A percentile compares a stretch with the other conserved stretches of the same genome.
These are phyloP conservation scores for Harmothoe impar DNA, from an alignment of 2,888 invertebrate species.

Conservation along the genomic window DNA sequence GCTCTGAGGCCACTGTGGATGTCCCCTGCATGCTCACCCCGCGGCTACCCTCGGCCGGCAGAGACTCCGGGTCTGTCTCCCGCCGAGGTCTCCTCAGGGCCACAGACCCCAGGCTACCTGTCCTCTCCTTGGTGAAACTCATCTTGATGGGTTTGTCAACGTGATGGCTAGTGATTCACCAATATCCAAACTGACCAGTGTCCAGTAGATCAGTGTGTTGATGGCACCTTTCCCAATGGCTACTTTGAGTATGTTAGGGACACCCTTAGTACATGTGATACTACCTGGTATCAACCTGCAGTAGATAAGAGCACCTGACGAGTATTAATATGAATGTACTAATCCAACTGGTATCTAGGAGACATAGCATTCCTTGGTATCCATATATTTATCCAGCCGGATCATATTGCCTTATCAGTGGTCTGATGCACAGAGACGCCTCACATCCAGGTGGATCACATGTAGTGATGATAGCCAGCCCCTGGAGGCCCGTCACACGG, in stretches of 20 bases:
- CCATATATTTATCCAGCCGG: background rate
- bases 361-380: background rate
- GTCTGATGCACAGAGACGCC: background rate
- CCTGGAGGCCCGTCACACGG: too few species aligned
- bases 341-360: background rate
- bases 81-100: background rate
- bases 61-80: background rate
- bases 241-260: too few species aligned
- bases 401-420: background rate
- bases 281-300: too few species aligned
- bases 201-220: too few species aligned
- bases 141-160: background rate
- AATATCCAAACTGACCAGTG: background rate
- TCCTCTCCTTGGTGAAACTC: constrained; percentile 1
- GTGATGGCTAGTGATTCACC: background rate
- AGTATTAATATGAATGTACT: too few species aligned
- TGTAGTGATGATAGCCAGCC: background rate
- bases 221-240: too few species aligned
- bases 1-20: background rate
- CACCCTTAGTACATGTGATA: too few species aligned
- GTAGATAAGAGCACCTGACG: too few species aligned
- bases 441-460: background rate
- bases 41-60: too few species aligned
- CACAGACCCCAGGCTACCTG: background rate
- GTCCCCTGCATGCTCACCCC: background rate